phyloP scores from a whole-genome alignment of 2,888 invertebrate genomes.

The Euclidia mi region DNA sequence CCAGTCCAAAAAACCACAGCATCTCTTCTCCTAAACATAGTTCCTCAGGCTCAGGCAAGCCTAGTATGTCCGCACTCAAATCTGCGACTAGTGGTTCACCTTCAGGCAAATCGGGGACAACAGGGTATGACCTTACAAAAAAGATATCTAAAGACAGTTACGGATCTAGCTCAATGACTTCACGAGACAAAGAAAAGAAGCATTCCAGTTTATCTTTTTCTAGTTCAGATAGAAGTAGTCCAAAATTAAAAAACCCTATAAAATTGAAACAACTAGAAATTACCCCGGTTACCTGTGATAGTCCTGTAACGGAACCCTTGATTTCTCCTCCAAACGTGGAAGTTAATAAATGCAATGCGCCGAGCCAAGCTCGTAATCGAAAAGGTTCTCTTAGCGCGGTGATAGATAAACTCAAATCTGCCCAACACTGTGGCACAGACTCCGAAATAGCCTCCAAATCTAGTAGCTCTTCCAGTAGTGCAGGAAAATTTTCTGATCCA shows the following conservation, averaged over 20 bases:
- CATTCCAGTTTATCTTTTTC: conserved; percentile 86
- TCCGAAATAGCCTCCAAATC: conserved; percentile 85
- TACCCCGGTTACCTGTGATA: conserved; percentile 88
- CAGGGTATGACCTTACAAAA: conserved; percentile 89
- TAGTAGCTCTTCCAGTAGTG: conserved; percentile 79
- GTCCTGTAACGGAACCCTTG: conserved; percentile 80
- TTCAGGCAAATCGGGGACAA: conserved; percentile 90
- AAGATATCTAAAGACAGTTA: conserved; percentile 88
- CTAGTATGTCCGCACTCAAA: conserved; percentile 96
- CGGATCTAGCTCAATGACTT: conserved; percentile 76
- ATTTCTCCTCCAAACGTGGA: conserved; percentile 89
- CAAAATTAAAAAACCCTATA: conserved; percentile 92
- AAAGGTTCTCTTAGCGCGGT: conserved; percentile 95
- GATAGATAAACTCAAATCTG: conserved; percentile 95
- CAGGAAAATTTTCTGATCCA: conserved; percentile 85
- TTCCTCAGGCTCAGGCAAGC: conserved; percentile 94
- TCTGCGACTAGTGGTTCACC: conserved; percentile 93
- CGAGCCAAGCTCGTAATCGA: conserved; percentile 91
- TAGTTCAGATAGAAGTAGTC: conserved; percentile 90
- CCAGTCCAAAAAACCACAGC: conserved; percentile 94
- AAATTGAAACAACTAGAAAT: conserved; percentile 93
- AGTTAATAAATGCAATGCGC: conserved; percentile 90
- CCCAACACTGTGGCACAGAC: conserved; percentile 92
- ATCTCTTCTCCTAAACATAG: conserved; percentile 95
- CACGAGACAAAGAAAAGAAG: conserved; percentile 90